A percentile compares a stretch with the other conserved stretches of the same genome.
These are phyloP conservation scores for Polyergus mexicanus DNA, from an alignment of 1,140 invertebrate species.

Conservation along the genomic window DNA sequence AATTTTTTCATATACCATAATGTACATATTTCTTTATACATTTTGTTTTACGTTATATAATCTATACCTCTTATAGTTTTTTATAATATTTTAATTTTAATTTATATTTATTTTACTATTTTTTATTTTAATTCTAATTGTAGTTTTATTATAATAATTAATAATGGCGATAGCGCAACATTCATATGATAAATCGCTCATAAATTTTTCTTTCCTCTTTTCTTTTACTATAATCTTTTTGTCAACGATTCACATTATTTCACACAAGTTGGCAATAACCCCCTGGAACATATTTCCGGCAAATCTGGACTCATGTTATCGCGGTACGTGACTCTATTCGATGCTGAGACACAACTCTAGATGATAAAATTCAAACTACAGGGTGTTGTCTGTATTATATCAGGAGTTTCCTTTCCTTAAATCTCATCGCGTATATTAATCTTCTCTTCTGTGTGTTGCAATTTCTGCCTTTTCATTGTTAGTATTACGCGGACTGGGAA, in stretches of 20 bases:
- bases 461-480: slow-evolving; percentile 9
- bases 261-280: slow-evolving; percentile 38
- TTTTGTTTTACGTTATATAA: too few species aligned
- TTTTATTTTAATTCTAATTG: background rate
- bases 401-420: background rate
- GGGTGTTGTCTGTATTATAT: slow-evolving; percentile 2
- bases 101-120: background rate
- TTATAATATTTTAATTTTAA: background rate
- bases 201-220: slow-evolving; percentile 3
- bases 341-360: background rate
- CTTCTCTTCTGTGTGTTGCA: background rate
- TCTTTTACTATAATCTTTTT: background rate
- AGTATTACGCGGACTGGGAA: background rate
- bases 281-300: slow-evolving; percentile 33
- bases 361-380: slow-evolving; percentile 39
- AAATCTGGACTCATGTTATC: slow-evolving; percentile 49
- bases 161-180: background rate
- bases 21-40: background rate
- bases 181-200: background rate
- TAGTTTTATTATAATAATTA: slow-evolving; percentile 12
- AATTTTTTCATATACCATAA: background rate
- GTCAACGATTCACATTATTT: background rate
- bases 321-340: slow-evolving; percentile 43
- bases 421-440: slow-evolving; percentile 44
- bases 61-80: too few species aligned